phyloP scores from a whole-genome alignment of 2,888 invertebrate species.

The Mimas tiliae region DNA sequence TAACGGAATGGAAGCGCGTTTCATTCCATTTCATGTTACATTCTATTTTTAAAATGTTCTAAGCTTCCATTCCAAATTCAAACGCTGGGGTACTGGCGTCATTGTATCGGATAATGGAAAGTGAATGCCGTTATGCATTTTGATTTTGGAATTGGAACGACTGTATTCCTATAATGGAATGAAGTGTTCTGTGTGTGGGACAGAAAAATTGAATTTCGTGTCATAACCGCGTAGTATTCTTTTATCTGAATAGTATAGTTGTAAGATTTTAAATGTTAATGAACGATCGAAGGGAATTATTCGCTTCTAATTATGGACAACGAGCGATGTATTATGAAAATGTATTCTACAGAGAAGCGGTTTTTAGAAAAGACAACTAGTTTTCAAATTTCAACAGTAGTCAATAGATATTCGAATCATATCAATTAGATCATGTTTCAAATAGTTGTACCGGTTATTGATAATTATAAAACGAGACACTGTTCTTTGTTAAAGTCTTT shows the following conservation, averaged over 20 bases:
- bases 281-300: conserved; percentile 39
- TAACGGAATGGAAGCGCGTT: conserved; percentile 28
- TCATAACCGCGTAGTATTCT: conserved; percentile 55
- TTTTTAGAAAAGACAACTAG: conserved; percentile 62
- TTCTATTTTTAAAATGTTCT: conserved; percentile 26
- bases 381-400: conserved; percentile 62
- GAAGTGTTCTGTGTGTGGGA: conserved; percentile 37
- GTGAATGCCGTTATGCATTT: conserved; percentile 38
- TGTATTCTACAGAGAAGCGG: conserved; percentile 29
- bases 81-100: conserved; percentile 5
- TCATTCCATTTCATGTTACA: conserved; percentile 29
- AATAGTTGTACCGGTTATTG: conserved; percentile 23
- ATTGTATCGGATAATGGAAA: conserved; percentile 20
- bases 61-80: conserved; percentile 29
- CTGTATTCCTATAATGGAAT: conserved; percentile 12
- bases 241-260: conserved; percentile 55
- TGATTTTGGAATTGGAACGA: conserved; percentile 47
- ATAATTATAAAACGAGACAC: conserved; percentile 17
- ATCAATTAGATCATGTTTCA: conserved; percentile 64
- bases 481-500: conserved; percentile 26
- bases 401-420: conserved; percentile 73
- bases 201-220: conserved; percentile 39
- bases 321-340: conserved; percentile 43
- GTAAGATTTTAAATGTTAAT: conserved; percentile 56
- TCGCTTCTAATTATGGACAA: conserved; percentile 46